Percentiles rank a stretch among this genome's conserved stretches.
Conservation (phyloP, 1,140 invertebrate genomes). For the Drosophila miranda region DNA sequence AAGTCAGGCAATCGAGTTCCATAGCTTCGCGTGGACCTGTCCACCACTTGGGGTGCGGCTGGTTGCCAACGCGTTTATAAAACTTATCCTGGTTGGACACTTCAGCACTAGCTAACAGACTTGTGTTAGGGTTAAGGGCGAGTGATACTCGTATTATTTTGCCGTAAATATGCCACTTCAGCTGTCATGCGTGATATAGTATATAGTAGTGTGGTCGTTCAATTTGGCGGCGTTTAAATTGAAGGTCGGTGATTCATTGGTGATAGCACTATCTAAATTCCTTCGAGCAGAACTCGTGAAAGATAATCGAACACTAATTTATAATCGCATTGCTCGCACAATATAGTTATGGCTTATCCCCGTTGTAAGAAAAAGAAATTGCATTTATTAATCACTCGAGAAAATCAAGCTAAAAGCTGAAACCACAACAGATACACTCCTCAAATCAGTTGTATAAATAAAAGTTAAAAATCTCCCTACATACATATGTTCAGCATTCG, state of each 20-base stretch:
- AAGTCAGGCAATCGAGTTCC: too few relatives aligned
- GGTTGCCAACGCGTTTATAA: slow-evolving; percentile 5
- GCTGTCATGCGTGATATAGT: slow-evolving; percentile 9
- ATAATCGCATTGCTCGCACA: neutral
- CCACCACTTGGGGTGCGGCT: too few relatives aligned
- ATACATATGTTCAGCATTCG: slow-evolving; percentile 6
- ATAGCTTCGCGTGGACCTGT: too few relatives aligned
- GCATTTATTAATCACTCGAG: neutral
- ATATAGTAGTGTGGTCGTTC: slow-evolving; percentile 21
- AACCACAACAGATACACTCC: neutral
- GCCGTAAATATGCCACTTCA: slow-evolving; percentile 23
- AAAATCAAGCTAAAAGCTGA: neutral
- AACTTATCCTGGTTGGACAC: slow-evolving; percentile 5
- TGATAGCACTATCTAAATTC: slow-evolving; percentile 36
- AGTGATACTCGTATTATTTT: neutral
- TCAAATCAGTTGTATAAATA: slow-evolving; percentile 26
- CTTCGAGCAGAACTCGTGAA: slow-evolving; percentile 24
- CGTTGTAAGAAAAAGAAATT: neutral
- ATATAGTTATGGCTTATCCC: neutral
- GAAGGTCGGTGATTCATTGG: neutral
- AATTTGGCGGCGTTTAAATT: slow-evolving; percentile 2
- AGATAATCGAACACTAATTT: slow-evolving; percentile 16
- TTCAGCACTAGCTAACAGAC: neutral
- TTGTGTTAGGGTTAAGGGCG: slow-evolving; percentile 2
- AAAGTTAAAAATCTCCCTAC: neutral